Evolutionary conservation across 2,888 invertebrate species (phyloP), one percentile per base, ranked within the genome.

Genomic region (Mayetiola destructor): DNA sequence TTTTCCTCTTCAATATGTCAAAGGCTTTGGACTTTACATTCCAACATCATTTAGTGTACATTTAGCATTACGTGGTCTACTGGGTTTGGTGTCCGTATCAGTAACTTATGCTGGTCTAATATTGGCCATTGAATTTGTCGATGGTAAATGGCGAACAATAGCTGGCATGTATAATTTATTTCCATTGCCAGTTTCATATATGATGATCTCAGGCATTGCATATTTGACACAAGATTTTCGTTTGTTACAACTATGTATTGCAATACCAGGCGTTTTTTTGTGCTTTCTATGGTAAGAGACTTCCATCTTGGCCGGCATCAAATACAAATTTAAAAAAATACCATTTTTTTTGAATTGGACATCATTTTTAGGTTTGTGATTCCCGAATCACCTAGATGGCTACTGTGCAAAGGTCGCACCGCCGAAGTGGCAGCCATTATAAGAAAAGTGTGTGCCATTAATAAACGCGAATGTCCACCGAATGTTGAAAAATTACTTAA

Each of bases 41-140:
- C 79, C 81, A 3, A 80, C 82, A 20, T 82, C 82, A 62, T 85
- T 82, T 69, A 74, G 81, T 62, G 75, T 85, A 61, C 88, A 86
- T 70, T 76, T 85, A 52, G 70, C 80, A 0, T 75, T 88, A 42
- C 75, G 88, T 48, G 80, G 84, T 3, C 65, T 84, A 3, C 77
- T 86, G 67, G 88, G 88, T 1, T 79, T 84, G 62, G 82, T 85
- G 14, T 85, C 84, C 1, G 85, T 87, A n/a, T 85, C 87, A 18
- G 82, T 88, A 54, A 88, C 88, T 23, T 85, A 87, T 68, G 82
- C 86, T 37, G 85, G 84, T 27, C 85, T 88, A 64, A 87, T 88
- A 6, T 73, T 88, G 35, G 81, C 85, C 36, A 84, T 87, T 63
- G 88, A 88, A 68, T 73, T 85, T 57, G 85, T 87, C 3, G 85